These are phyloP conservation scores for Halcyon badia DNA, from an alignment of 2,797 vertebrate genomes.

Conservation along the genomic window DNA sequence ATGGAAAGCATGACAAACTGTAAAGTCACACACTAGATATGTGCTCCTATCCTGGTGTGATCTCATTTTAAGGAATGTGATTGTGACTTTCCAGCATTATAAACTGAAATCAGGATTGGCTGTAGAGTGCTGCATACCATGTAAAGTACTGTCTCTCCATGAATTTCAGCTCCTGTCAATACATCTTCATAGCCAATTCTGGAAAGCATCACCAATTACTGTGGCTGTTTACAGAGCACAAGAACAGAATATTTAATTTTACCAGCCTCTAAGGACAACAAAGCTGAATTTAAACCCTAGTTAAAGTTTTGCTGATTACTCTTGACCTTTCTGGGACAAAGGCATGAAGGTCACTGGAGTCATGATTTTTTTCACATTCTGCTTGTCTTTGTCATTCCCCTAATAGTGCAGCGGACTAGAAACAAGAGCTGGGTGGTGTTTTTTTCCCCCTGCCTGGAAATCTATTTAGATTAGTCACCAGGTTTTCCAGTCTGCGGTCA, in stretches of 20 bases:
- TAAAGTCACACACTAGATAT: background rate
- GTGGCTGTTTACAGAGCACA: constrained; percentile 38
- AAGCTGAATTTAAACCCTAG: constrained; percentile 65
- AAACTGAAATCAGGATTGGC: background rate
- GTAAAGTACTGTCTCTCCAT: background rate
- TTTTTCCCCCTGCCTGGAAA: constrained; percentile 64
- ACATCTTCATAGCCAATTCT: constrained; percentile 3
- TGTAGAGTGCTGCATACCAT: background rate
- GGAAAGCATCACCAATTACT: constrained; percentile 46
- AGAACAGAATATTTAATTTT: constrained; percentile 67
- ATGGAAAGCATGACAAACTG: background rate
- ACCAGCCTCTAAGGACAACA: constrained; percentile 26
- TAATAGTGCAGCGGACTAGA: constrained; percentile 70
- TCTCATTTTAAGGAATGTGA: constrained; percentile 22
- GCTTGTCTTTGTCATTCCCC: constrained; percentile 67
- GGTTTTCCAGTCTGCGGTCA: constrained; percentile 70
- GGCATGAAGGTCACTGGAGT: constrained; percentile 68
- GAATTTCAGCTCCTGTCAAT: constrained; percentile 29
- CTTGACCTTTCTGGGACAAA: constrained; percentile 65
- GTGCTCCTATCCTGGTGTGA: background rate
- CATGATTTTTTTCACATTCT: constrained; percentile 70
- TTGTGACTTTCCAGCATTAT: background rate
- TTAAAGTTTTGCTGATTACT: constrained; percentile 79
- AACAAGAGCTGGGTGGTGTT: constrained; percentile 52
- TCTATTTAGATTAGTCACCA: constrained; percentile 78